Conservation (phyloP, 2,888 invertebrate genomes). For the Acrocyrtus sp. region DNA sequence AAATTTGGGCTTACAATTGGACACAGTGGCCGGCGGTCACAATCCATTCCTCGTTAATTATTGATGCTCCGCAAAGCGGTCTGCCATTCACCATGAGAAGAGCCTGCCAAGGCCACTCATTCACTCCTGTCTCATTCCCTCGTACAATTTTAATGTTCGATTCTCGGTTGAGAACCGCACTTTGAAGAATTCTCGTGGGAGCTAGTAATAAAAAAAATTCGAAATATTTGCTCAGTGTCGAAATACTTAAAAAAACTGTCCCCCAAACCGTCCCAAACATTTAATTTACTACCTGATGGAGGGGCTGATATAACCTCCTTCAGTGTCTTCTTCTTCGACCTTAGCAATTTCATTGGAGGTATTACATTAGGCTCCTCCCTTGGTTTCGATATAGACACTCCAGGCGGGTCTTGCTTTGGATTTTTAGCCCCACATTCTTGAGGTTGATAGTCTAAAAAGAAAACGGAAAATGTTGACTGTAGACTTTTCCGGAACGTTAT, state of each 20-base stretch:
- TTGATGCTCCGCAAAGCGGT: slow-evolving; percentile 58
- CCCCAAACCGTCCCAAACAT: too few relatives aligned
- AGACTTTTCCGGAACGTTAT: too few relatives aligned
- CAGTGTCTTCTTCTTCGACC: slow-evolving; percentile 23
- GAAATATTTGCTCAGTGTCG: neutral
- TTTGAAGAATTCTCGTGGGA: slow-evolving; percentile 44
- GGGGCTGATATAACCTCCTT: slow-evolving; percentile 11
- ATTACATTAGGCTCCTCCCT: slow-evolving; percentile 23
- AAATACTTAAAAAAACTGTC: neutral
- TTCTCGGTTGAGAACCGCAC: slow-evolving; percentile 23
- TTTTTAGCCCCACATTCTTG: slow-evolving; percentile 51
- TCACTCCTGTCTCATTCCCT: slow-evolving; percentile 60
- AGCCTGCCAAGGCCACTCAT: slow-evolving; percentile 62
- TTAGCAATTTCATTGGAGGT: slow-evolving; percentile 22
- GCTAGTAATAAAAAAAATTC: slow-evolving; percentile 22
- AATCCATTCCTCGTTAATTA: slow-evolving; percentile 55
- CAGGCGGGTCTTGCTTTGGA: slow-evolving; percentile 19
- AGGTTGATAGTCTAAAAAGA: slow-evolving; percentile 25
- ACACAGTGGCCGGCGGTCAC: slow-evolving; percentile 60
- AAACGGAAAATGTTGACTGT: slow-evolving; percentile 18
- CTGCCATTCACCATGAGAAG: slow-evolving; percentile 51
- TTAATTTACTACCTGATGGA: neutral
- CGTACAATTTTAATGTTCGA: slow-evolving; percentile 45
- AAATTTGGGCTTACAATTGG: slow-evolving; percentile 50
- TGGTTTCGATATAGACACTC: neutral